Conservation (phyloP, 2,797 vertebrate genomes). For the Dermochelys coriacea region DNA sequence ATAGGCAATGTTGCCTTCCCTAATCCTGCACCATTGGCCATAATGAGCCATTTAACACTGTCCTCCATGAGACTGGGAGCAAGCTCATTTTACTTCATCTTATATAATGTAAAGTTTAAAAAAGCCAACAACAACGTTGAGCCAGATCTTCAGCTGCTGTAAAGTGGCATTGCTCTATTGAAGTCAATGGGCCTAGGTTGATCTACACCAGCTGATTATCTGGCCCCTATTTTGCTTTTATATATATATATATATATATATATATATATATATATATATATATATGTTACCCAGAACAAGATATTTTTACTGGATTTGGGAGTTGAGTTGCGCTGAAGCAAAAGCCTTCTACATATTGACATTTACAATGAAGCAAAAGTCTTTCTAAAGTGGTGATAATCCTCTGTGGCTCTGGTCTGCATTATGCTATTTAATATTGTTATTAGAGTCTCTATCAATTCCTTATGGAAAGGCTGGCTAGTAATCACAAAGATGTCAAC, state of each 20-base stretch:
- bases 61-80: not conserved
- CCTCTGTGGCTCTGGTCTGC: not conserved
- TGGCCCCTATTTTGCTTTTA: not conserved
- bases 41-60: not conserved
- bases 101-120: not conserved
- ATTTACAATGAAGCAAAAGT: conserved; percentile 8
- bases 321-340: not conserved
- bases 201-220: not conserved
- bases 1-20: not conserved
- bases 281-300: not conserved
- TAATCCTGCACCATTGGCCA: not conserved
- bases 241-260: too few relatives aligned
- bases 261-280: too few relatives aligned
- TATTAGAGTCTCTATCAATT: conserved; percentile 3
- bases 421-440: conserved; percentile 8
- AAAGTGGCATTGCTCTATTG: not conserved
- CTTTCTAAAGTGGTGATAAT: not conserved
- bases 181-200: not conserved
- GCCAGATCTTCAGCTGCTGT: not conserved
- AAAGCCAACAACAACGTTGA: not conserved
- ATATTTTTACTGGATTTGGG: not conserved
- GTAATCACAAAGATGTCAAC: conserved; percentile 30
- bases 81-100: not conserved
- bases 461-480: conserved; percentile 24
- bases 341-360: not conserved